Base-by-base conservation (phyloP, 2,113 vertebrate genomes). In the Nesogale talazaci region DNA sequence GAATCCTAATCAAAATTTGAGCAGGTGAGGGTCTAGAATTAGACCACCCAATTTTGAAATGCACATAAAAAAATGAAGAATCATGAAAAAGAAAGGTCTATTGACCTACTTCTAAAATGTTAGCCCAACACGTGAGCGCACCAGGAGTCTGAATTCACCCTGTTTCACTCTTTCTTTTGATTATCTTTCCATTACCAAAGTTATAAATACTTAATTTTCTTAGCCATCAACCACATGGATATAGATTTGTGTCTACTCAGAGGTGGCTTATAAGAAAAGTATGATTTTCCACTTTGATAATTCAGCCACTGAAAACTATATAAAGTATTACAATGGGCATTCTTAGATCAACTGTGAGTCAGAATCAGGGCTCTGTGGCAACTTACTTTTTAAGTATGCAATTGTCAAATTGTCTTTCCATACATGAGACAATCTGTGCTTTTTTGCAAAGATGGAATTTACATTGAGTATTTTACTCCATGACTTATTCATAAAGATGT, bases 401-500 rank as follows among this genome's bases (percentile, higher is more conserved):
- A 14, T 70, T 63, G 23, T 56, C 8, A 23, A 59, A 19, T 63
- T 42, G 19, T 25, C 19, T 80, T 88, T 9, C 36, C 19, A 59
- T 75, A 46, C 12, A 86, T 36, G 76, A 46, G 46, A 61, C 10
- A 22, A 42, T 75, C 79, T 42, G 12, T 9, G 59, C 1, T 86
- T 90, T 25, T 87, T 34, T 87, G n/a, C 25, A 65, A 96, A 88
- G 38, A 40, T 78, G 7, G 42, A 63, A 17, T 70, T 74, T 14
- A 72, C 8, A 34, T 0, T 82, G 31, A 78, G 0, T 2, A 19
- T 70, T 89, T 84, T 63, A 23, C 36, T 87, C n/a, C 9, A 76
- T 4, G 63, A 11, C n/a, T 94, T 25, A 81, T 34, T 29, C 6
- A 31, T 56, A 31, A 19, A 4, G 2, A 46, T 65, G 11, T 23